phyloP scores from a whole-genome alignment of 1,140 invertebrate genomes.

The Muscidifurax raptorellus region DNA sequence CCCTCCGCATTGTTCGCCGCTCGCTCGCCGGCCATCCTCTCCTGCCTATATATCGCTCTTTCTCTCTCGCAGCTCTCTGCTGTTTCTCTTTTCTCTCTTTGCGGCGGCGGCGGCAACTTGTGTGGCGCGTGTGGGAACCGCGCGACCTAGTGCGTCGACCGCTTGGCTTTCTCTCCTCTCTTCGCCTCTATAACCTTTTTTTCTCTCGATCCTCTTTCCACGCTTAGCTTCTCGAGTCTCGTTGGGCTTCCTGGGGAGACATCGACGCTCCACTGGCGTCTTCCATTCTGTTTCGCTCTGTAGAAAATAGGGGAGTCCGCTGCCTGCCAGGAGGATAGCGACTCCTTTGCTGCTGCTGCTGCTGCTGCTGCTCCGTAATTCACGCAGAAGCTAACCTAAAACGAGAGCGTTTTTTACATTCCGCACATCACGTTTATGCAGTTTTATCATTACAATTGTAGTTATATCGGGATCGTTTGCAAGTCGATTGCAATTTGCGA shows the following conservation, averaged over 20 bases:
- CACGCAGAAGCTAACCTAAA: slow-evolving; percentile 24
- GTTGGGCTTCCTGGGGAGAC: background rate
- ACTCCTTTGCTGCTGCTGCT: background rate
- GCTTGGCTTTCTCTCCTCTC: slow-evolving; percentile 43
- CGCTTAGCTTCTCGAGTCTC: background rate
- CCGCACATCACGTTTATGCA: too few relatives aligned
- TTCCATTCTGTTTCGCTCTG: slow-evolving; percentile 1
- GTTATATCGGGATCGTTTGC: too few relatives aligned
- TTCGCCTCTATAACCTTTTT: slow-evolving; percentile 44
- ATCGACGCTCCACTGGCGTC: slow-evolving; percentile 14
- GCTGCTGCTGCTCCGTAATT: background rate
- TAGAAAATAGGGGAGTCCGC: background rate
- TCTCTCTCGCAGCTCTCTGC: slow-evolving; percentile 33
- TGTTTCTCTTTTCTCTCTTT: slow-evolving; percentile 47
- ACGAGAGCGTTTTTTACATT: background rate
- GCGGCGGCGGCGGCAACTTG: slow-evolving; percentile 28
- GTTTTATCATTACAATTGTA: too few relatives aligned
- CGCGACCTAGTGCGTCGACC: slow-evolving; percentile 44
- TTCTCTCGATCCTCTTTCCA: background rate
- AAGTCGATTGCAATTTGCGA: too few relatives aligned
- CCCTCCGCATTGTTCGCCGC: slow-evolving; percentile 67
- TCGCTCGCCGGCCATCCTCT: slow-evolving; percentile 66
- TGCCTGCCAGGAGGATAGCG: background rate
- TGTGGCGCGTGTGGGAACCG: slow-evolving; percentile 41
- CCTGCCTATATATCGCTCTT: background rate